Conservation (phyloP, 2,888 invertebrate genomes). For the Papilio demoleus region DNA sequence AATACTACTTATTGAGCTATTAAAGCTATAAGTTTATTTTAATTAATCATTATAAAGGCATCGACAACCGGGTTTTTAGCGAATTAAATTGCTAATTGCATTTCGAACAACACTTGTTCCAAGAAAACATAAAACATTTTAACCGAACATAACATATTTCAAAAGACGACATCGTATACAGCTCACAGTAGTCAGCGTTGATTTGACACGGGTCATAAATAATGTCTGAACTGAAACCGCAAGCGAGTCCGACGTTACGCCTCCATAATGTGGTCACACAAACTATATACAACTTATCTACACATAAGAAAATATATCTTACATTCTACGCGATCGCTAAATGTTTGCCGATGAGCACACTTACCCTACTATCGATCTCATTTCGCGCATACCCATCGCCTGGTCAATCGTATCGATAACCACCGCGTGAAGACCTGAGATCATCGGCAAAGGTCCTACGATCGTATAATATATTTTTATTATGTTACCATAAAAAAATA, state of each 20-base stretch:
- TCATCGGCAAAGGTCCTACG: too few species aligned
- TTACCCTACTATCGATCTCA: too few species aligned
- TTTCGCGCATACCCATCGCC: too few species aligned
- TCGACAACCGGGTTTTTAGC: neutral
- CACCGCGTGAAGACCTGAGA: too few species aligned
- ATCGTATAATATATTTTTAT: too few species aligned
- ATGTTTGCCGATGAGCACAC: too few species aligned
- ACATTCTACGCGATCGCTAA: neutral
- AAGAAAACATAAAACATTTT: neutral
- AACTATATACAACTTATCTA: neutral
- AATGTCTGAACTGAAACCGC: slow-evolving; percentile 16
- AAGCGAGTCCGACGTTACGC: slow-evolving; percentile 16
- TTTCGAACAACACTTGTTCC: neutral
- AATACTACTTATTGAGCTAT: too few species aligned
- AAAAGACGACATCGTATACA: slow-evolving; percentile 3
- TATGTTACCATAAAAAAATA: too few species aligned
- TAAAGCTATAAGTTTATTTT: neutral
- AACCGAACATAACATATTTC: neutral
- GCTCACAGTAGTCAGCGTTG: slow-evolving; percentile 16
- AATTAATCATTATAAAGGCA: neutral
- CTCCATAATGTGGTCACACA: slow-evolving; percentile 25
- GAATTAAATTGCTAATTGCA: neutral
- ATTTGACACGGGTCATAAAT: slow-evolving; percentile 20
- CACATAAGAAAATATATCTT: neutral
- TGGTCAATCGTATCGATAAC: too few species aligned